phyloP scores from a whole-genome alignment of 1,140 invertebrate genomes.

The Pararge aegeria region DNA sequence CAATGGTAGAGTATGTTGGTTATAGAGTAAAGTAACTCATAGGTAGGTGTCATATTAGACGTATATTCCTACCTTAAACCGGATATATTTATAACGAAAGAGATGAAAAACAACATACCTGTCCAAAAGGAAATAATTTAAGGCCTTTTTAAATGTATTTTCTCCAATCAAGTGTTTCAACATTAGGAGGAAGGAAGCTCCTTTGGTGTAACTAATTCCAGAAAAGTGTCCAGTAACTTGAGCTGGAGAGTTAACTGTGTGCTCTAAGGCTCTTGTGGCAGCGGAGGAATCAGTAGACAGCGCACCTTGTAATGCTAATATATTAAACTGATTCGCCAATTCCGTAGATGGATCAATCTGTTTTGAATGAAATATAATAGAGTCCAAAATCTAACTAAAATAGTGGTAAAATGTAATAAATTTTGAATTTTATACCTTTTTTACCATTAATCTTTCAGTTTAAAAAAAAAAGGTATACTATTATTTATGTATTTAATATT shows the following conservation, averaged over 20 bases:
- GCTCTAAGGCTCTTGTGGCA: slow-evolving; percentile 52
- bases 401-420: too few relatives aligned
- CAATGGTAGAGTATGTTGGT: too few relatives aligned
- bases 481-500: too few relatives aligned
- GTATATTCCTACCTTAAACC: too few relatives aligned
- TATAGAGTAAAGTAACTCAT: too few relatives aligned
- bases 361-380: slow-evolving; percentile 1
- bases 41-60: neutral
- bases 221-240: slow-evolving; percentile 81
- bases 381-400: slow-evolving; percentile 2
- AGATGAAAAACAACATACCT: slow-evolving; percentile 61
- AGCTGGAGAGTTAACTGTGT: slow-evolving; percentile 74
- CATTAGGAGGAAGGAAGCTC: slow-evolving; percentile 87
- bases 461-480: too few relatives aligned
- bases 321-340: slow-evolving; percentile 59
- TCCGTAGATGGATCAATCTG: slow-evolving; percentile 53
- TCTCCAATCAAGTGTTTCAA: slow-evolving; percentile 84
- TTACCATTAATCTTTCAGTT: too few relatives aligned
- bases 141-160: slow-evolving; percentile 82
- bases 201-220: slow-evolving; percentile 83
- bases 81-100: too few relatives aligned
- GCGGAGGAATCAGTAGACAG: slow-evolving; percentile 49
- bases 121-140: slow-evolving; percentile 79
- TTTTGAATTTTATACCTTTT: too few relatives aligned
- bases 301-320: slow-evolving; percentile 62